A percentile compares a stretch with the other conserved stretches of the same genome.
These are phyloP conservation scores for Adelphocoris suturalis DNA, from an alignment of 2,888 invertebrate genomes.

Conservation along the genomic window DNA sequence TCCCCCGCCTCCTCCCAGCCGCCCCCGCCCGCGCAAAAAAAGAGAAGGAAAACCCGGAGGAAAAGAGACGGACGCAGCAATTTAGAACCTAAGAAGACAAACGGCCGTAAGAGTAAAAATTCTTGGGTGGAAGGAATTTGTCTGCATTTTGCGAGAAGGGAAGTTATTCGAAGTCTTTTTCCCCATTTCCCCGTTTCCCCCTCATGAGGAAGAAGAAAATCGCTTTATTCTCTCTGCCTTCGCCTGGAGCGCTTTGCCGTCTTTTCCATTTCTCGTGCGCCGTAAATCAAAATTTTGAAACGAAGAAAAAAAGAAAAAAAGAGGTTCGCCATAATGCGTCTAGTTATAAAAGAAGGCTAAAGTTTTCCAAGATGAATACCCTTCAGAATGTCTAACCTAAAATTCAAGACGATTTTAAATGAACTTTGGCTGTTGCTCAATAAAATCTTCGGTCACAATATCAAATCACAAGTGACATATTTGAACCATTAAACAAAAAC, in stretches of 20 bases:
- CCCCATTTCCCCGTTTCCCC: not conserved
- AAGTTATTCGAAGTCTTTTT: conserved; percentile 55
- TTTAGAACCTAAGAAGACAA: conserved; percentile 75
- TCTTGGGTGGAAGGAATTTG: conserved; percentile 75
- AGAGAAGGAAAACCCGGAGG: conserved; percentile 50
- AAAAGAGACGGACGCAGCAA: conserved; percentile 75
- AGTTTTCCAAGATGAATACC: not conserved
- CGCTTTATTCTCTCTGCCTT: conserved; percentile 36
- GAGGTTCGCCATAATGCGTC: not conserved
- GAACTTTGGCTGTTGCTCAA: too few species aligned
- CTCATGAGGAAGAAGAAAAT: conserved; percentile 21
- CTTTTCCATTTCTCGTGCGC: conserved; percentile 18
- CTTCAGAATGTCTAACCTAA: not conserved
- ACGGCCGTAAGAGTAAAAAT: conserved; percentile 75
- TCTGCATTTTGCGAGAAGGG: conserved; percentile 75
- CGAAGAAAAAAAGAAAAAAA: not conserved
- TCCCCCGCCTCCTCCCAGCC: not conserved
- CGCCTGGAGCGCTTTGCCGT: conserved; percentile 28
- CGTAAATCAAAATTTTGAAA: conserved; percentile 38
- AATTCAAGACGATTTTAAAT: too few species aligned
- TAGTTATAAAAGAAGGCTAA: not conserved
- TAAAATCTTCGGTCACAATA: too few species aligned
- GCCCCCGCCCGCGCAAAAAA: not conserved
- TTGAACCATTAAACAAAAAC: too few species aligned
- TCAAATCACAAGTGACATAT: too few species aligned